Conservation (phyloP, 2,797 vertebrate species). For the Phalloptychus januarius region DNA sequence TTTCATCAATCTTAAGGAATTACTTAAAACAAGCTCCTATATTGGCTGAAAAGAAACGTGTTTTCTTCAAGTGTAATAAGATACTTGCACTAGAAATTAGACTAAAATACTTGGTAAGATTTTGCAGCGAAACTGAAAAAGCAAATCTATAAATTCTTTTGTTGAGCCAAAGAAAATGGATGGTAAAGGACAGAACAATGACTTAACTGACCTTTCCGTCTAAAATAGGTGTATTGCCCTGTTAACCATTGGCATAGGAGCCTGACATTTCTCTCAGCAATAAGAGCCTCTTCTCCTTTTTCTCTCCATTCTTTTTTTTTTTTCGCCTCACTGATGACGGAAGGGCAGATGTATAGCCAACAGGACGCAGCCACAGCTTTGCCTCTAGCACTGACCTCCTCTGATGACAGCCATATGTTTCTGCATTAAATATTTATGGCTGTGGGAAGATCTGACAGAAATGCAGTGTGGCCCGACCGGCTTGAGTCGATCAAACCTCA, state of each 20-base stretch:
- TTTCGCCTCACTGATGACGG: slow-evolving; percentile 7
- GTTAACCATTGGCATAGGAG: background rate
- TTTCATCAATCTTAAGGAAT: no score
- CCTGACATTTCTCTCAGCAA: background rate
- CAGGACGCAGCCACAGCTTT: slow-evolving; percentile 48
- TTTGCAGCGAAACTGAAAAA: background rate
- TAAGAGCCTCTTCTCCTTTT: background rate
- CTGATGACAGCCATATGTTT: slow-evolving; percentile 71
- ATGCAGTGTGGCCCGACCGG: slow-evolving; percentile 26
- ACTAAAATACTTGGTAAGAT: no score
- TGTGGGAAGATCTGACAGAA: slow-evolving; percentile 42
- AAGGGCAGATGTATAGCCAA: slow-evolving; percentile 58
- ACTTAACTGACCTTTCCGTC: background rate
- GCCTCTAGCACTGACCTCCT: slow-evolving; percentile 60
- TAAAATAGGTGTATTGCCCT: background rate
- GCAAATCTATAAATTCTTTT: background rate
- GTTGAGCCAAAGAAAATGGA: background rate
- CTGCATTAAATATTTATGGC: slow-evolving; percentile 65
- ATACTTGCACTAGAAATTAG: no score
- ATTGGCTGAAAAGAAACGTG: no score
- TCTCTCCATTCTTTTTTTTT: background rate
- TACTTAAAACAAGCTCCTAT: no score
- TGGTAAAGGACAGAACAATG: background rate
- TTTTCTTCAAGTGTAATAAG: no score
- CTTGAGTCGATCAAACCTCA: slow-evolving; percentile 14